A percentile compares a stretch with the other conserved stretches of the same genome.
These are phyloP conservation scores for Plectus sambesii DNA, from an alignment of 1,140 invertebrate species.

Conservation along the genomic window DNA sequence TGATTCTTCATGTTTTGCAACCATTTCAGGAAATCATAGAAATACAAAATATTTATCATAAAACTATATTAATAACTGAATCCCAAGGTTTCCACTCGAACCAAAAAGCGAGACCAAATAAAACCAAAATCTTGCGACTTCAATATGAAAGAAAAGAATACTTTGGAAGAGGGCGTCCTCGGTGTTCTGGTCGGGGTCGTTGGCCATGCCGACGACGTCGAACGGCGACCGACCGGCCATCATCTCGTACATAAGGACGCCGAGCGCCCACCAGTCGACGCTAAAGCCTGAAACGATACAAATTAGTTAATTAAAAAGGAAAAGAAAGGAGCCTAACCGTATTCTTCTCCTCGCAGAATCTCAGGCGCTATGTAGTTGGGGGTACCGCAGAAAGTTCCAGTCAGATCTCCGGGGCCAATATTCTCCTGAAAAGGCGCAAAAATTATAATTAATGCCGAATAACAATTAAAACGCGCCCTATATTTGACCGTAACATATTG, in stretches of 20 bases:
- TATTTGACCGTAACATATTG: too few species aligned
- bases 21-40: conserved; percentile 22
- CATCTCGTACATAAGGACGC: conserved; percentile 96
- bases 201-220: conserved; percentile 85
- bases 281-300: conserved; percentile 48
- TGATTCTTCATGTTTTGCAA: too few species aligned
- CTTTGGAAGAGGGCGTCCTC: conserved; percentile 96
- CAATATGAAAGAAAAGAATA: too few species aligned
- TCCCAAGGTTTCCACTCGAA: background rate
- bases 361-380: conserved; percentile 99
- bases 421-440: conserved; percentile 58
- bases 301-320: conserved; percentile 8
- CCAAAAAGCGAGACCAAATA: conserved; percentile 12
- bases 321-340: conserved; percentile 54
- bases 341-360: conserved; percentile 87
- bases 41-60: conserved; percentile 6
- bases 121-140: conserved; percentile 2
- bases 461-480: too few species aligned
- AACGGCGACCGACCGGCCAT: conserved; percentile 93
- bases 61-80: conserved; percentile 10
- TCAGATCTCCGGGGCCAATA: conserved; percentile 57
- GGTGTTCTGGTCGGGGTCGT: conserved; percentile 95
- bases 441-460: background rate
- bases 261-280: conserved; percentile 92
- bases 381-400: conserved; percentile 90